These are phyloP conservation scores for Schrankia costaestrigalis DNA, from an alignment of 2,888 invertebrate genomes.

Conservation along the genomic window DNA sequence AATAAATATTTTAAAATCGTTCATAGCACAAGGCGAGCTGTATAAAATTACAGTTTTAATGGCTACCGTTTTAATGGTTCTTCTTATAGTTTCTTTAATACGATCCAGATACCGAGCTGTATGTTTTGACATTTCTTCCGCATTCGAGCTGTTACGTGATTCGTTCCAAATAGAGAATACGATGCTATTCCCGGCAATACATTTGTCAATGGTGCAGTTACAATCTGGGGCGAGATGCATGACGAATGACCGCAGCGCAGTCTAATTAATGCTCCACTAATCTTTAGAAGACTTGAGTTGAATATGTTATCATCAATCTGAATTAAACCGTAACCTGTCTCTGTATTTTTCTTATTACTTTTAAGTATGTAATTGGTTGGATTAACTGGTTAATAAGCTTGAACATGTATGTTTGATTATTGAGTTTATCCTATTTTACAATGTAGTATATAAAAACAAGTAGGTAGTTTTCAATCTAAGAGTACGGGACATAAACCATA, in stretches of 20 bases:
- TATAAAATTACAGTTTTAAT: background rate
- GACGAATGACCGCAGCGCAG: slow-evolving; percentile 20
- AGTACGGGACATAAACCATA: too few species aligned
- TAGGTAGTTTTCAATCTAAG: too few species aligned
- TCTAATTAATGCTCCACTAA: slow-evolving; percentile 33
- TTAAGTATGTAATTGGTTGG: too few species aligned
- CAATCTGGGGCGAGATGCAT: slow-evolving; percentile 25
- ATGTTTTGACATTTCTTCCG: slow-evolving; percentile 1
- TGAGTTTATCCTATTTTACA: too few species aligned
- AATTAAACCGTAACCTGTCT: too few species aligned
- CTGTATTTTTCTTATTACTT: too few species aligned
- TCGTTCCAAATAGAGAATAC: slow-evolving; percentile 3
- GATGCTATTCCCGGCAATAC: slow-evolving; percentile 11
- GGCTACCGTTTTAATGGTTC: background rate
- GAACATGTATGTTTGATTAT: too few species aligned
- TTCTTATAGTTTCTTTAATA: background rate
- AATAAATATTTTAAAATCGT: too few species aligned
- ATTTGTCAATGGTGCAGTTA: slow-evolving; percentile 28
- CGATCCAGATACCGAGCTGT: background rate
- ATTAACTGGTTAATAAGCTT: too few species aligned
- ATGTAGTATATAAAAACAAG: too few species aligned
- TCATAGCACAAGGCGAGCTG: too few species aligned
- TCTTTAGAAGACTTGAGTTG: slow-evolving; percentile 19
- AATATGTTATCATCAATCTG: slow-evolving; percentile 24
- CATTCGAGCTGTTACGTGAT: slow-evolving; percentile 4